Evolutionary conservation across 2,888 invertebrate genomes (phyloP), one percentile per base, ranked within the genome.

Genomic region (Eristalinus aeneus): DNA sequence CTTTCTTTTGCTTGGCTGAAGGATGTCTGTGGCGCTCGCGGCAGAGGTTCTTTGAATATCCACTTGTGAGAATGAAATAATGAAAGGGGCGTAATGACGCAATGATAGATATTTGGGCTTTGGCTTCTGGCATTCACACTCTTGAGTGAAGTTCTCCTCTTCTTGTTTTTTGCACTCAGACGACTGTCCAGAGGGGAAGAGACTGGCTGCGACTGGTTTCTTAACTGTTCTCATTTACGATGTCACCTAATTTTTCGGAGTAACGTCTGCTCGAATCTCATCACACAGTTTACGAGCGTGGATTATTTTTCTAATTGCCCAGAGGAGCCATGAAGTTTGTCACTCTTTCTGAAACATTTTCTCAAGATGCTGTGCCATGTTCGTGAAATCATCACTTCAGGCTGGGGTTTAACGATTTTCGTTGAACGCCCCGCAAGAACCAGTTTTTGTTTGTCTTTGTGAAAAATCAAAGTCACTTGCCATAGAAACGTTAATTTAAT

Each of bases 401-500:
- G 1, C 34, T 4, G 10, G 9, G 10, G 3, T 6, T 34, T 10
- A 1, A 34, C 10, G 34, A 34, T 34, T 34, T 34, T 6, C n/a
- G 4, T 46, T 46, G 0, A n/a, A 2, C 2, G 39, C 11, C 4
- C 6, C 0, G 6, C 16, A n/a, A 4, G n/a, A 61, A 10, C 11
- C 12, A n/a, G 31, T 58, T 27, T n/a, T 3, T 27, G 27, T 27
- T 27, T 27, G 27, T 2, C 27, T 27, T 27, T 27, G 16, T n/a
- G 54, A 54, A 16, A 22, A 22, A 34, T 34, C 23, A 46, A n/a
- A 32, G 1, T 12, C 53, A 73, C 10, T 75, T 67, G 60, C n/a
- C 75, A 60, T 20, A 8, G 10, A 4, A 5, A 16, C 12, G 67
- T 22, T 75, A 75, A 75, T 75, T 60, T n/a, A 67, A 75, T 75